Base-by-base conservation (phyloP, 2,797 vertebrate genomes). In the Rhabdophis nuchalis region DNA sequence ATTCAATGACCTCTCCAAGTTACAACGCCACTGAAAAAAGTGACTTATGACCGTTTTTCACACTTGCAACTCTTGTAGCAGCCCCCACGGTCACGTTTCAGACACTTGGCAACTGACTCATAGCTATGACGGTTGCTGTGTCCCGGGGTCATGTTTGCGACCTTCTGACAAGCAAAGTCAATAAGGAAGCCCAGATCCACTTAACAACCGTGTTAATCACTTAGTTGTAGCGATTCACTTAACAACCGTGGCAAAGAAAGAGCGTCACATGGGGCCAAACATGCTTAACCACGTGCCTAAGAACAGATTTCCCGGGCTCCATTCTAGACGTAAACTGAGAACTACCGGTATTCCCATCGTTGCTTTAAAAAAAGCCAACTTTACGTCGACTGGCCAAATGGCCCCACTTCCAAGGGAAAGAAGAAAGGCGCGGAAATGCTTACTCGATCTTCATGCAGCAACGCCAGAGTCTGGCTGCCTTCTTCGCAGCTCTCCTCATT, bases 361-460 rank as follows among this genome's bases (percentile, higher is more conserved):
- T 72, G 23, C 20, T 64, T 53, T 23, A 60, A 36, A 82, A 77
- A 82, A 18, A 18, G 11, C 0, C 72, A 25, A 36, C 20, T 57
- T 32, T 6, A 0, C 46, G 8, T 5, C 0, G 0, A 20, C 20
- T 85, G 92, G 58, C 87, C 29, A 41, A 1, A 89, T 29, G 23
- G 3, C 1, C 13, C 14, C 5, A 77, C 86, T 82, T 88, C 61
- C 52, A 32, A 29, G 18, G 8, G 0, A 41, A 10, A 13, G 54
- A 4, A 52, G n/a, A 36, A 13, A 25, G 9, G 56, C 82, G n/a
- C 4, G 6, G 72, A 46, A 46, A 82, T 12, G 41, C 97, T 96
- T 97, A 99, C 99, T 98, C 98, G 97, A 96, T 99, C 99, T 95
- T 99, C 98, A 6, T 99, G 99, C 52, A 99, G 96, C 92, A 99